Evolutionary conservation across 1,140 invertebrate species (phyloP).

Genomic region (Leptopilina boulardi): DNA sequence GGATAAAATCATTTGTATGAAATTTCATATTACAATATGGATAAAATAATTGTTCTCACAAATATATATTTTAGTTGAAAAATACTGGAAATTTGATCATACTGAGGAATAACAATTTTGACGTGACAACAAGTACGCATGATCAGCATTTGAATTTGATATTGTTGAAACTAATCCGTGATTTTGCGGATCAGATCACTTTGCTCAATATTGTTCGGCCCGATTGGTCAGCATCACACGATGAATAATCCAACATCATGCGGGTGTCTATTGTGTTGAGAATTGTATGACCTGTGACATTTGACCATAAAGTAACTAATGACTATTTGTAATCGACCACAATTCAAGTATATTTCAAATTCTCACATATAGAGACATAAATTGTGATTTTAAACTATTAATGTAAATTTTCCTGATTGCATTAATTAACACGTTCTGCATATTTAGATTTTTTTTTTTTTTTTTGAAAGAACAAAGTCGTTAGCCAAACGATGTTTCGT

Average conservation of each 20-base stretch:
- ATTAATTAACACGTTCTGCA: constrained; percentile 21
- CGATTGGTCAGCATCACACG: background rate
- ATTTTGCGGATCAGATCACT: constrained; percentile 25
- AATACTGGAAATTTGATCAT: too few relatives aligned
- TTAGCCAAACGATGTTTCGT: constrained; percentile 3
- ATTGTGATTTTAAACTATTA: background rate
- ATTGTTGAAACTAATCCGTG: constrained; percentile 28
- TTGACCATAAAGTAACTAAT: background rate
- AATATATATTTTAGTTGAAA: too few relatives aligned
- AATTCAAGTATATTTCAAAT: background rate
- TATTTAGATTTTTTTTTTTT: background rate
- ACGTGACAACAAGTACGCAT: too few relatives aligned
- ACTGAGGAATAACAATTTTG: too few relatives aligned
- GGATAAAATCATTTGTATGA: too few relatives aligned
- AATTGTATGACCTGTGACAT: constrained; percentile 15
- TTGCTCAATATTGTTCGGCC: constrained; percentile 7
- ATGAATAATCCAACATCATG: constrained; percentile 30
- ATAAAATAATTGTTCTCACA: too few relatives aligned
- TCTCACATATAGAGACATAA: too few relatives aligned
- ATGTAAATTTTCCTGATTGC: background rate
- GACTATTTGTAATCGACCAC: background rate
- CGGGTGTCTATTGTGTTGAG: constrained; percentile 8
- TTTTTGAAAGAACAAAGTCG: constrained; percentile 5
- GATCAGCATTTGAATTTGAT: constrained; percentile 19
- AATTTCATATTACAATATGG: too few relatives aligned